These are phyloP conservation scores for Archilochus colubris DNA, from an alignment of 2,113 vertebrate genomes.

Conservation along the genomic window DNA sequence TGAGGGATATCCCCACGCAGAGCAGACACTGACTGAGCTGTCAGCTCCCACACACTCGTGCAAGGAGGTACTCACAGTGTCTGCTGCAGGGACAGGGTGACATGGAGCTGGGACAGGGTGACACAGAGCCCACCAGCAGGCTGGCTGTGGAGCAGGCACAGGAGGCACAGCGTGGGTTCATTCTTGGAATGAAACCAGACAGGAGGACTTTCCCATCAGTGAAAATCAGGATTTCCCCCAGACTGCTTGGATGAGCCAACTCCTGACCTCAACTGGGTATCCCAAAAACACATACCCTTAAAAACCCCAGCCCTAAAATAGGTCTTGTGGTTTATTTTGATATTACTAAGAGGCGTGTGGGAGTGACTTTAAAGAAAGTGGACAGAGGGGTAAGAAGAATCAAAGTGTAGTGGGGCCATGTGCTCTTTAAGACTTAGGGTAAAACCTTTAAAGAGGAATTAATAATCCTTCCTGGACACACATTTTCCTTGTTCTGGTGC, in stretches of 20 bases:
- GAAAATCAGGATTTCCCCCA: neutral
- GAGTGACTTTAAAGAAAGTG: neutral
- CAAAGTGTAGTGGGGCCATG: neutral
- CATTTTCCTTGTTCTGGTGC: neutral
- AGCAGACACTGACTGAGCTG: neutral
- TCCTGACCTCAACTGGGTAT: neutral
- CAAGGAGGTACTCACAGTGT: neutral
- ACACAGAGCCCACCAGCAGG: neutral
- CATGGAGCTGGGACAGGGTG: neutral
- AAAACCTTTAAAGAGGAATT: neutral
- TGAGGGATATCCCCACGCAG: neutral
- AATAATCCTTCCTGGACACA: neutral
- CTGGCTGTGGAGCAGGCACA: too few species aligned
- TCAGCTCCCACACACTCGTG: neutral
- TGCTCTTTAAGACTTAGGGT: neutral
- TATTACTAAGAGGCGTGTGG: neutral
- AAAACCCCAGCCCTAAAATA: neutral
- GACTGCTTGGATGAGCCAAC: neutral
- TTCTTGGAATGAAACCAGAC: neutral
- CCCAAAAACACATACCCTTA: neutral
- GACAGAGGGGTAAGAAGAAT: neutral
- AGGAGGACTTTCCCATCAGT: neutral
- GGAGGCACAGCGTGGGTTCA: accelerated
- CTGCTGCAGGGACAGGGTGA: neutral
- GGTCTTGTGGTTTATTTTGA: neutral